phyloP scores from a whole-genome alignment of 2,113 vertebrate genomes.

The Lethenteron reissneri region DNA sequence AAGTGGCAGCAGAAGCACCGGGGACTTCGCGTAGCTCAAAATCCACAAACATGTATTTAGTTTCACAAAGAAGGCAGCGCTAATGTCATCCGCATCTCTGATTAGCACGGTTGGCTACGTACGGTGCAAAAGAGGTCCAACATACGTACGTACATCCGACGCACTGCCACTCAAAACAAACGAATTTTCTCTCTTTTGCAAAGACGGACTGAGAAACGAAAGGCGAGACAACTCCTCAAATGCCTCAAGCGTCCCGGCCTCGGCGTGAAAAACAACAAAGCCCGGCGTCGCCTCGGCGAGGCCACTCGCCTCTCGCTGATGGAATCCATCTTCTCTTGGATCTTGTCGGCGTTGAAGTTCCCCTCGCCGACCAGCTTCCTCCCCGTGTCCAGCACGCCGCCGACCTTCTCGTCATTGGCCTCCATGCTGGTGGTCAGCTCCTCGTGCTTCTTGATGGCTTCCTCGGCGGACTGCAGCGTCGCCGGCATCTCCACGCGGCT shows the following conservation, averaged over 20 bases:
- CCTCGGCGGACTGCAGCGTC: constrained; percentile 50
- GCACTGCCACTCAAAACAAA: too few species aligned
- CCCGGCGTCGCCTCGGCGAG: too few species aligned
- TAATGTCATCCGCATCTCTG: too few species aligned
- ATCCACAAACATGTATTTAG: too few species aligned
- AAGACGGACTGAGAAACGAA: background rate
- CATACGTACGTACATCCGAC: too few species aligned
- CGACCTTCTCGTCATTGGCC: constrained; percentile 60
- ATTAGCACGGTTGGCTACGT: too few species aligned
- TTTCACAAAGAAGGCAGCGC: too few species aligned
- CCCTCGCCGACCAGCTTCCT: constrained; percentile 41
- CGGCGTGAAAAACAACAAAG: background rate
- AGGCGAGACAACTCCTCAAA: background rate
- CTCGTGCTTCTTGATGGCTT: constrained; percentile 66
- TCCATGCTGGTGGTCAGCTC: constrained; percentile 79
- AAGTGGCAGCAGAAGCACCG: too few species aligned
- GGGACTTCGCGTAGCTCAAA: too few species aligned
- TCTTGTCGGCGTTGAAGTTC: constrained; percentile 51
- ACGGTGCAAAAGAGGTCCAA: too few species aligned
- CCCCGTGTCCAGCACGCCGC: constrained; percentile 45
- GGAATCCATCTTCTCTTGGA: constrained; percentile 63
- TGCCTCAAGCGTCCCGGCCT: background rate
- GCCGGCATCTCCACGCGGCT: constrained; percentile 71
- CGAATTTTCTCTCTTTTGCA: background rate
- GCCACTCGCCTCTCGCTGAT: constrained; percentile 47